phyloP scores from a whole-genome alignment of 2,888 invertebrate genomes.

The Syrphus vitripennis region DNA sequence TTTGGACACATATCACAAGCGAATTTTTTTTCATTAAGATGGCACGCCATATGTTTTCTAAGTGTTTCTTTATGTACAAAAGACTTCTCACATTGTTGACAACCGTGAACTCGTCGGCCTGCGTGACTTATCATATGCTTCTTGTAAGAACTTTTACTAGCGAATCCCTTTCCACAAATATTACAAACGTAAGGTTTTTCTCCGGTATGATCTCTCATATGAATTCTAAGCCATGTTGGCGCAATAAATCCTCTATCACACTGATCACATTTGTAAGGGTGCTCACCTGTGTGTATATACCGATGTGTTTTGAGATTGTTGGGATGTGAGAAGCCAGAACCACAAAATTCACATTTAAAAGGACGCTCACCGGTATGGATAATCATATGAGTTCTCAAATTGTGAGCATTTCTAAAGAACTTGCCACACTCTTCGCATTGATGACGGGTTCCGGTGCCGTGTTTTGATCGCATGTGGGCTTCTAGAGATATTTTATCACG shows the following conservation, averaged over 20 bases:
- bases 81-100: constrained; percentile 30
- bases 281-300: no score
- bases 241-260: no score
- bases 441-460: background rate
- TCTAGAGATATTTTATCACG: background rate
- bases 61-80: constrained; percentile 40
- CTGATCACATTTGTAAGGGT: no score
- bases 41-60: constrained; percentile 38
- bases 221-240: no score
- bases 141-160: no score
- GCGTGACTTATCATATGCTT: no score
- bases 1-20: constrained; percentile 31
- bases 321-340: background rate
- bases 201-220: no score
- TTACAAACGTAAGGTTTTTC: no score
- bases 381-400: background rate
- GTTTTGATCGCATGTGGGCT: background rate
- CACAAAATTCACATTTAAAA: background rate
- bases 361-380: background rate
- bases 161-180: no score
- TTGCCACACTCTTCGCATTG: constrained; percentile 2
- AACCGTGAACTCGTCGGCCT: no score
- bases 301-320: no score
- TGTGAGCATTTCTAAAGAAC: background rate
- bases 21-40: constrained; percentile 26